Evolutionary conservation across 2,797 vertebrate genomes (phyloP).

Genomic region (Liparis tanakae): DNA sequence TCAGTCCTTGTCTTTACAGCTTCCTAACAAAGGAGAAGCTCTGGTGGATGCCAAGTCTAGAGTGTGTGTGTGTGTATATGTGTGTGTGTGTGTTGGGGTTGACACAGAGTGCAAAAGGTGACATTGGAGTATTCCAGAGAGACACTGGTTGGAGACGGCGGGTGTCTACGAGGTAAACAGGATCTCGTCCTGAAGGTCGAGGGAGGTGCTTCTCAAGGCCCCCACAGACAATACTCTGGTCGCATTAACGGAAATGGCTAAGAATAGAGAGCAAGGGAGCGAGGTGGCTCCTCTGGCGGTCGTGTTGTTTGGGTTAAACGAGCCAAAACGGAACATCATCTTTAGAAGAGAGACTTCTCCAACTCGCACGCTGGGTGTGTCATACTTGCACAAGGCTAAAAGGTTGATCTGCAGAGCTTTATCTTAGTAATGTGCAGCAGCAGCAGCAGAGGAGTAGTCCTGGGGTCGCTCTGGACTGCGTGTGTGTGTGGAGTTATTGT

Average conservation of each 20-base stretch:
- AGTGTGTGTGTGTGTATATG: slow-evolving; percentile 34
- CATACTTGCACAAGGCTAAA: slow-evolving; percentile 41
- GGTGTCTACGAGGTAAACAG: slow-evolving; percentile 83
- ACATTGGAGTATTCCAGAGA: slow-evolving; percentile 74
- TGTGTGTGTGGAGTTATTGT: slow-evolving; percentile 56
- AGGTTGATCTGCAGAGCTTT: slow-evolving; percentile 44
- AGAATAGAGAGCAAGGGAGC: slow-evolving; percentile 84
- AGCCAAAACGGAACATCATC: slow-evolving; percentile 81
- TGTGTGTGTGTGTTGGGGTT: slow-evolving; percentile 34
- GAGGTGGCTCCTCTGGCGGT: slow-evolving; percentile 76
- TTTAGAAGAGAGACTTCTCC: slow-evolving; percentile 67
- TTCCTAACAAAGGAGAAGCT: slow-evolving; percentile 73
- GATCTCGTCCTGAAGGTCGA: slow-evolving; percentile 83
- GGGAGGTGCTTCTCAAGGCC: slow-evolving; percentile 83
- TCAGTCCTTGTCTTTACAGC: slow-evolving; percentile 63
- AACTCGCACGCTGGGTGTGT: slow-evolving; percentile 68
- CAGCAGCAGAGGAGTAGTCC: slow-evolving; percentile 10
- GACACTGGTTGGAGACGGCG: slow-evolving; percentile 82
- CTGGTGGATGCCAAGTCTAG: slow-evolving; percentile 71
- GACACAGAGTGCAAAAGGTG: slow-evolving; percentile 67
- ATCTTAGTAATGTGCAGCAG: slow-evolving; percentile 37
- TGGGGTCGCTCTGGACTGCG: slow-evolving; percentile 32
- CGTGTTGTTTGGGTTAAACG: slow-evolving; percentile 76
- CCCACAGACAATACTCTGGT: slow-evolving; percentile 85
- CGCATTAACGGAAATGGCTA: slow-evolving; percentile 86